Evolutionary conservation across 1,140 invertebrate species (phyloP).

Genomic region (Aphaenogaster floridana): DNA sequence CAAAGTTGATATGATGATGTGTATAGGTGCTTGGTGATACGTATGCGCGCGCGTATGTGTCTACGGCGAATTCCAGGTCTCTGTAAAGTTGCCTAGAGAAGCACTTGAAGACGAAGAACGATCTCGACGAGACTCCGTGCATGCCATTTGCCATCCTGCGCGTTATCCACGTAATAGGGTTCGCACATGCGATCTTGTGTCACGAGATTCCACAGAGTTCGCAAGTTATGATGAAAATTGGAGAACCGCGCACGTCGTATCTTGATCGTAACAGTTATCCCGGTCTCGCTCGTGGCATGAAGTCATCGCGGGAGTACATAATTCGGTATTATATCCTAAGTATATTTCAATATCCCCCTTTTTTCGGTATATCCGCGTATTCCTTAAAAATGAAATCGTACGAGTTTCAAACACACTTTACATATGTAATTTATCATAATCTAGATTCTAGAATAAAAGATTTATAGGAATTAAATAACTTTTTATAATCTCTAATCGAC

Average conservation of each 20-base stretch:
- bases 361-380: neutral
- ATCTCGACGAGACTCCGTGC: constrained; percentile 38
- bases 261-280: constrained; percentile 24
- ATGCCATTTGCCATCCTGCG: constrained; percentile 31
- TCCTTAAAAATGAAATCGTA: neutral
- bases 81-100: constrained; percentile 45
- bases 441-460: neutral
- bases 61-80: constrained; percentile 36
- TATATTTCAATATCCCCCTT: neutral
- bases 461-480: neutral
- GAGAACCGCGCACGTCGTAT: constrained; percentile 30
- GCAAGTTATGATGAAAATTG: constrained; percentile 52
- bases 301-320: neutral
- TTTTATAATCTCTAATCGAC: neutral
- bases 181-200: constrained; percentile 46
- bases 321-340: constrained; percentile 1
- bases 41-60: neutral
- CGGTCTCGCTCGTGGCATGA: neutral
- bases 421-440: neutral
- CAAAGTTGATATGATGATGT: constrained; percentile 41
- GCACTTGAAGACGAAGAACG: constrained; percentile 62
- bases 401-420: neutral
- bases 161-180: constrained; percentile 36
- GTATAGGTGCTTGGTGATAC: neutral
- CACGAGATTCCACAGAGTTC: constrained; percentile 49